Conservation (phyloP, 1,140 invertebrate genomes). For the Polyergus mexicanus region DNA sequence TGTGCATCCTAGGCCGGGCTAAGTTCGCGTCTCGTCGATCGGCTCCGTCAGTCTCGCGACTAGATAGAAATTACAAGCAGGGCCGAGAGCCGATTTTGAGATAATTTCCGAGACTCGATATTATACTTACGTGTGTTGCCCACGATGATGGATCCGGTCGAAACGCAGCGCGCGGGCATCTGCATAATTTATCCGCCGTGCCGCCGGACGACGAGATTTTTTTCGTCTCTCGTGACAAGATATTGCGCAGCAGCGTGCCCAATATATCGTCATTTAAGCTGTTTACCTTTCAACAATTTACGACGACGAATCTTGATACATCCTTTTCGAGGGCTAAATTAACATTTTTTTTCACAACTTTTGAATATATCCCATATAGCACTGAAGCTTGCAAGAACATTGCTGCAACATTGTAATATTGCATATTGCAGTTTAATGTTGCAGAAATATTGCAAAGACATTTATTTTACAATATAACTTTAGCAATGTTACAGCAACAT, state of each 20-base stretch:
- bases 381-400: too few relatives aligned
- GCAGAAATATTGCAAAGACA: too few relatives aligned
- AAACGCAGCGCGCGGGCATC: constrained; percentile 71
- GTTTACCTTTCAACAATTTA: background rate
- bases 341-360: background rate
- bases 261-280: background rate
- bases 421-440: too few relatives aligned
- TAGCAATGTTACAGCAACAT: too few relatives aligned
- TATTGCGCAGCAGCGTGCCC: background rate
- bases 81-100: constrained; percentile 68
- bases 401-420: too few relatives aligned
- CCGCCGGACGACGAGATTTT: background rate
- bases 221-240: constrained; percentile 48
- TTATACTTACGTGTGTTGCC: constrained; percentile 73
- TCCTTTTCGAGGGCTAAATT: background rate
- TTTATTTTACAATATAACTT: too few relatives aligned
- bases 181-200: constrained; percentile 76
- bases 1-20: constrained; percentile 54
- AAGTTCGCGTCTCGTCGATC: constrained; percentile 50
- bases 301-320: background rate
- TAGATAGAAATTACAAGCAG: constrained; percentile 65
- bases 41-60: constrained; percentile 49
- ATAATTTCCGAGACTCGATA: constrained; percentile 75
- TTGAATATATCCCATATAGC: background rate
- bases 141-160: constrained; percentile 67